Conservation (phyloP, 1,140 invertebrate species). For the Diachasmimorpha longicaudata region DNA sequence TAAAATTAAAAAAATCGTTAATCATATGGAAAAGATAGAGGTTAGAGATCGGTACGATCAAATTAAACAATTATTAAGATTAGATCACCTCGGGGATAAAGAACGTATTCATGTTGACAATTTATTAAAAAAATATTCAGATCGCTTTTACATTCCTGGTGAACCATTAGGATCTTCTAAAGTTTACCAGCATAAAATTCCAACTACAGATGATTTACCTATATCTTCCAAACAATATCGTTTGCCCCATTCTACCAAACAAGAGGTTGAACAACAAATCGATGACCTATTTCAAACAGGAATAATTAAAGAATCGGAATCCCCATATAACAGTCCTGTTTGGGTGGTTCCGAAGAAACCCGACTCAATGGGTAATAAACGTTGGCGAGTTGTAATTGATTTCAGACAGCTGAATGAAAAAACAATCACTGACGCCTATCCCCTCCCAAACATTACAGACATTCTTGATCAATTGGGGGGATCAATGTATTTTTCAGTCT, state of each 20-base stretch:
- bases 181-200: conserved; percentile 10
- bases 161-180: neutral
- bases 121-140: conserved; percentile 15
- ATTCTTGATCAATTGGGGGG: conserved; percentile 53
- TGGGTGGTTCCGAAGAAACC: conserved; percentile 50
- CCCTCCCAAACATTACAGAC: conserved; percentile 62
- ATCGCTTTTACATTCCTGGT: conserved; percentile 15
- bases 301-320: conserved; percentile 21
- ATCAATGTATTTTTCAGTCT: conserved; percentile 46
- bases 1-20: neutral
- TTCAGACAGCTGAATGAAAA: conserved; percentile 54
- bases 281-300: conserved; percentile 34
- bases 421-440: conserved; percentile 61
- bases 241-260: conserved; percentile 33
- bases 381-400: conserved; percentile 54
- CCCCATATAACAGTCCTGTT: conserved; percentile 45
- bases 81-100: conserved; percentile 27
- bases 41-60: neutral
- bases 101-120: conserved; percentile 21
- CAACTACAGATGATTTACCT: neutral
- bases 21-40: neutral
- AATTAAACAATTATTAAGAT: conserved; percentile 17
- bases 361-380: conserved; percentile 43
- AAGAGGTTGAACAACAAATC: conserved; percentile 40
- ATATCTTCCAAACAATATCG: conserved; percentile 34